Evolutionary conservation across 1,140 invertebrate genomes (phyloP).

Genomic region (Adelges cooleyi): DNA sequence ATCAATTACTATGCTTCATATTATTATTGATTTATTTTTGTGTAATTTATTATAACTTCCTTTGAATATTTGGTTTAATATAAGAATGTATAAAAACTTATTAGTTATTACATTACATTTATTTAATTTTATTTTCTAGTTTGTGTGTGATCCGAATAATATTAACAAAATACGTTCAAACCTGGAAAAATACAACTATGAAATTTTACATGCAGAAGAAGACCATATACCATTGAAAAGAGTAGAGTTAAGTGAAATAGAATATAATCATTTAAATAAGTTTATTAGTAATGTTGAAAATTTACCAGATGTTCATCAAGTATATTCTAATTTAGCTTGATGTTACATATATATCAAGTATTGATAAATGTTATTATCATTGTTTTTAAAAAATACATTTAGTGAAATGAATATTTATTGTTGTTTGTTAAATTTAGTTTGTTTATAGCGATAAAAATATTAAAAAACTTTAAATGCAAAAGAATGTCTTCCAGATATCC

Average conservation of each 20-base stretch:
- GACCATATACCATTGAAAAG: conserved; percentile 1
- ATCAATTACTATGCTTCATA: no score
- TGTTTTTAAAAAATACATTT: no score
- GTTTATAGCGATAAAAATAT: no score
- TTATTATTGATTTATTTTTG: no score
- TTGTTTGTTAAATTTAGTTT: no score
- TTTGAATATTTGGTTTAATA: no score
- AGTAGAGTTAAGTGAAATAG: background rate
- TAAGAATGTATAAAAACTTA: no score
- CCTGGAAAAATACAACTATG: conserved; percentile 8
- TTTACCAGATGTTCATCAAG: conserved; percentile 2
- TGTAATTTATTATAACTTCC: no score
- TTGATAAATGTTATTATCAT: background rate
- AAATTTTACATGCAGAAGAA: background rate
- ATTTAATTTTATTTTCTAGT: background rate
- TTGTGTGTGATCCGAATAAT: conserved; percentile 9
- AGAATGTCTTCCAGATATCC: no score
- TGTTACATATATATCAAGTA: background rate
- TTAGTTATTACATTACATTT: no score
- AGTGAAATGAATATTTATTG: no score
- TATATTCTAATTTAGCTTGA: conserved; percentile 8
- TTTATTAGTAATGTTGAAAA: conserved; percentile 1
- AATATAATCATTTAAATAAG: background rate
- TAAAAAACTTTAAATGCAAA: no score
- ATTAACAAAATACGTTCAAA: background rate